Percentiles rank a stretch among this genome's conserved stretches.
Evolutionary conservation across 2,888 invertebrate genomes (phyloP).

Genomic region (Hypena proboscidalis): DNA sequence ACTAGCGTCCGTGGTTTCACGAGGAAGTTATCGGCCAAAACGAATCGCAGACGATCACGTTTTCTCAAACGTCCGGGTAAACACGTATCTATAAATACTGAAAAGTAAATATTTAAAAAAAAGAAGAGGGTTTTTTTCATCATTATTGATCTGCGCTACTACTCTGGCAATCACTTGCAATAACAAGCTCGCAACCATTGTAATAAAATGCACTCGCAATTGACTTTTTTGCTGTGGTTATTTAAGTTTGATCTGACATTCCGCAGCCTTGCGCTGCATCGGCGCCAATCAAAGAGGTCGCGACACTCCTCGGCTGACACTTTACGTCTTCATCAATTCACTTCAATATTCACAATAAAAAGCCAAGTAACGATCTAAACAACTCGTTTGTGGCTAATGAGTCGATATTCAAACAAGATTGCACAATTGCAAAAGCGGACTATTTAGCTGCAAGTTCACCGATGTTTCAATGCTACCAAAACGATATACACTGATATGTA

Average conservation of each 20-base stretch:
- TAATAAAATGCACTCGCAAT: slow-evolving; percentile 13
- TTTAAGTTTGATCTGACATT: slow-evolving; percentile 39
- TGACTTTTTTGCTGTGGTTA: slow-evolving; percentile 13
- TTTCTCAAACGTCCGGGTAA: slow-evolving; percentile 19
- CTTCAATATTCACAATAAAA: slow-evolving; percentile 60
- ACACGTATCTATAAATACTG: too few relatives aligned
- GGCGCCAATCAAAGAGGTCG: slow-evolving; percentile 68
- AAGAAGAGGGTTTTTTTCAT: too few relatives aligned
- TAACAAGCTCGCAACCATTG: slow-evolving; percentile 10
- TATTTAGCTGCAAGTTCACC: neutral
- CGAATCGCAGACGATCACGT: slow-evolving; percentile 36
- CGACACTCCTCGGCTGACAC: slow-evolving; percentile 61
- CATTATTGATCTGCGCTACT: too few relatives aligned
- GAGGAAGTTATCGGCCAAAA: slow-evolving; percentile 35
- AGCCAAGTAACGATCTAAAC: slow-evolving; percentile 45
- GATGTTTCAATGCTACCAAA: neutral
- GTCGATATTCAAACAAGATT: slow-evolving; percentile 41
- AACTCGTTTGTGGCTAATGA: slow-evolving; percentile 48
- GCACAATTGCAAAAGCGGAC: slow-evolving; percentile 13
- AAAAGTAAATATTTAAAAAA: too few relatives aligned
- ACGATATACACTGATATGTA: too few relatives aligned
- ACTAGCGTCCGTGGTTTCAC: slow-evolving; percentile 21
- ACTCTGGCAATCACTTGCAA: slow-evolving; percentile 5
- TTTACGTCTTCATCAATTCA: slow-evolving; percentile 66
- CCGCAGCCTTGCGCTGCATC: slow-evolving; percentile 54